These are phyloP conservation scores for Poecilus cupreus DNA, from an alignment of 2,888 invertebrate genomes.

Conservation along the genomic window DNA sequence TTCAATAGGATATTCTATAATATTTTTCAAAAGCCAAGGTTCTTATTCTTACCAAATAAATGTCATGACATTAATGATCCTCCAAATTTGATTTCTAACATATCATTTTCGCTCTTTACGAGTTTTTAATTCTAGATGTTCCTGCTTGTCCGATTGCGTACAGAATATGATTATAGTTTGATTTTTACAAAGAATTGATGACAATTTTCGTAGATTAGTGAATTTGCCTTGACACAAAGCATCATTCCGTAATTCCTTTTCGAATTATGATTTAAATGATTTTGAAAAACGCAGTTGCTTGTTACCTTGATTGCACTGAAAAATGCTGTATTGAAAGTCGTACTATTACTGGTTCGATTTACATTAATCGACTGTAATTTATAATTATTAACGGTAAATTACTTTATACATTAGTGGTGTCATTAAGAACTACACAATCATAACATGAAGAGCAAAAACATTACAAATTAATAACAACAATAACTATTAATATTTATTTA, in stretches of 20 bases:
- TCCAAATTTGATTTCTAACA: background rate
- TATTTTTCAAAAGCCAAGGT: no score
- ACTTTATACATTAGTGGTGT: no score
- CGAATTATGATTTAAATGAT: constrained; percentile 18
- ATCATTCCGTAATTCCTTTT: background rate
- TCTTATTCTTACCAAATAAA: background rate
- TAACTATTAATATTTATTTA: no score
- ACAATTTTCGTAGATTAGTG: background rate
- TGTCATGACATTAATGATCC: no score
- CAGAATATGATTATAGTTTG: background rate
- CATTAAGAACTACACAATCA: background rate
- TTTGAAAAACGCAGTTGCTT: constrained; percentile 22
- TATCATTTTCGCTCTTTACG: background rate
- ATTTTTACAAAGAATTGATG: background rate
- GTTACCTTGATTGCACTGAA: constrained; percentile 2
- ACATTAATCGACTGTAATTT: constrained; percentile 1
- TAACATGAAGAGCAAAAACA: no score
- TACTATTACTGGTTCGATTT: background rate
- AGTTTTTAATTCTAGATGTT: constrained; percentile 5
- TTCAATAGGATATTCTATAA: no score
- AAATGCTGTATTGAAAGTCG: background rate
- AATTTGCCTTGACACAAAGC: constrained; percentile 26
- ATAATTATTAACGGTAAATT: constrained; percentile 24
- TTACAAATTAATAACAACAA: no score
- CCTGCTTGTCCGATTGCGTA: background rate